Conservation (phyloP, 2,797 vertebrate species). For the Pantherophis alleghaniensis region DNA sequence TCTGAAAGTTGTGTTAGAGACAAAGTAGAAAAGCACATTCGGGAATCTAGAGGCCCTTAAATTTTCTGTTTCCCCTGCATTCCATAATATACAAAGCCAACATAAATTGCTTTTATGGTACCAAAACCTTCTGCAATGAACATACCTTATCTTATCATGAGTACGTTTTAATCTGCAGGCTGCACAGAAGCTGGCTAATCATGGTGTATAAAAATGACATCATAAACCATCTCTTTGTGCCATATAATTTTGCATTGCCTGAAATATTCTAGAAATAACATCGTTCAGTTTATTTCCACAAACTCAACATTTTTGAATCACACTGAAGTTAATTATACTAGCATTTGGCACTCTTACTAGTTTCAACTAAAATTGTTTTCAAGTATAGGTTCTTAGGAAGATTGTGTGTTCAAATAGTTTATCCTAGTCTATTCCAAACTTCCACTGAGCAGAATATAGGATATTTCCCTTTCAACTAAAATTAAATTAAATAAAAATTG, state of each 20-base stretch:
- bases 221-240: slow-evolving; percentile 22
- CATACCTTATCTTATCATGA: slow-evolving; percentile 34
- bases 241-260: slow-evolving; percentile 29
- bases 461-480: not conserved
- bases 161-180: slow-evolving; percentile 15
- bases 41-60: not conserved
- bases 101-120: not conserved
- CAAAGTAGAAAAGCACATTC: not conserved
- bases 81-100: not conserved
- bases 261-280: slow-evolving; percentile 23
- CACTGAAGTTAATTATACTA: not conserved
- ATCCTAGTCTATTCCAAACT: not conserved
- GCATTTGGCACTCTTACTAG: not conserved
- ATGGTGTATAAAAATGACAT: slow-evolving; percentile 40
- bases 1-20: not conserved
- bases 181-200: slow-evolving; percentile 33
- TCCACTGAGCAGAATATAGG: not conserved
- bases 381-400: not conserved
- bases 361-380: not conserved
- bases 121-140: slow-evolving; percentile 5
- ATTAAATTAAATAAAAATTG: not conserved
- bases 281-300: slow-evolving; percentile 14
- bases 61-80: not conserved
- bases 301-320: not conserved
- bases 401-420: not conserved